phyloP scores from a whole-genome alignment of 2,888 invertebrate species.

The Eupithecia inturbata region DNA sequence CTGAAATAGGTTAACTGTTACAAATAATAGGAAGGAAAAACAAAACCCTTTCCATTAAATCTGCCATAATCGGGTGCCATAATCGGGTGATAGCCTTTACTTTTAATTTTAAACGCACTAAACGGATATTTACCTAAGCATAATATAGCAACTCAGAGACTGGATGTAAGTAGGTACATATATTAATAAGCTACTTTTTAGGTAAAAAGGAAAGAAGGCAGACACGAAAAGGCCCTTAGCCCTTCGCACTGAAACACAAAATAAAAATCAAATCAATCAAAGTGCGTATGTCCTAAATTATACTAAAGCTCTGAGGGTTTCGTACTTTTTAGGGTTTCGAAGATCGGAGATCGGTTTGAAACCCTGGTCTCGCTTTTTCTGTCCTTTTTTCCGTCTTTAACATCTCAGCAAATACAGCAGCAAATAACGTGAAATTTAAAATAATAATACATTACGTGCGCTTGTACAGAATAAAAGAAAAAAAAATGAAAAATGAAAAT shows the following conservation, averaged over 20 bases:
- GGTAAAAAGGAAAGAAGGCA: background rate
- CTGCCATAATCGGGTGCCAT: background rate
- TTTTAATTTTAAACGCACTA: background rate
- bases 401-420: too few species aligned
- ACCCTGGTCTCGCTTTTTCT: too few species aligned
- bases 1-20: too few species aligned
- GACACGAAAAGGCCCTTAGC: background rate
- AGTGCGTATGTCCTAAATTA: background rate
- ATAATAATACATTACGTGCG: too few species aligned
- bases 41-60: background rate
- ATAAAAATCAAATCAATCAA: background rate
- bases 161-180: too few species aligned
- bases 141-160: background rate
- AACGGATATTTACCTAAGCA: constrained; percentile 1
- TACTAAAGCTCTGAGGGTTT: background rate
- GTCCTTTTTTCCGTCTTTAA: too few species aligned
- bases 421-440: too few species aligned
- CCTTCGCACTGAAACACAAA: background rate
- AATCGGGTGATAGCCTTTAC: too few species aligned
- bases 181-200: background rate
- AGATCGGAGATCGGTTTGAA: too few species aligned
- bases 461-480: too few species aligned
- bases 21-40: background rate
- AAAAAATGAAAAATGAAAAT: too few species aligned
- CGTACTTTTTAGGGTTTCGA: too few species aligned